phyloP scores from a whole-genome alignment of 64 coral and sea anemone species.

The Montipora capricornis region DNA sequence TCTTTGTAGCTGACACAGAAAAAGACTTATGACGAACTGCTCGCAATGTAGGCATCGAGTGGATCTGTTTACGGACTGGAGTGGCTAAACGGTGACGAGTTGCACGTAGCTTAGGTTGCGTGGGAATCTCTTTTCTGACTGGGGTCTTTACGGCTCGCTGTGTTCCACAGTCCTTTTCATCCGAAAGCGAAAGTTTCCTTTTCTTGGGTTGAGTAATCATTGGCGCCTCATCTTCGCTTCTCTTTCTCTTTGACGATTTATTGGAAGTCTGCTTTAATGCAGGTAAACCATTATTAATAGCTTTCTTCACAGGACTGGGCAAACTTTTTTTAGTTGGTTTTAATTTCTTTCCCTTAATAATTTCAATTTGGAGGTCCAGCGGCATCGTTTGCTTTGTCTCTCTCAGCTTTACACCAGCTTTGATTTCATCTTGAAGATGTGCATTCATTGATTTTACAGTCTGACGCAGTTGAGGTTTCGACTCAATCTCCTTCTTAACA shows the following conservation, averaged over 20 bases:
- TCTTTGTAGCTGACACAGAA: slow-evolving; percentile 3
- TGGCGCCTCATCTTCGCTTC: slow-evolving; percentile 54
- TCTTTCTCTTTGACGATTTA: slow-evolving; percentile 48
- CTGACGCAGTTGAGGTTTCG: slow-evolving; percentile 69
- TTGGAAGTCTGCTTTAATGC: slow-evolving; percentile 52
- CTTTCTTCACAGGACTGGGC: slow-evolving; percentile 35
- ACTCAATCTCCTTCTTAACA: slow-evolving; percentile 55
- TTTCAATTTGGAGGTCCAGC: slow-evolving; percentile 76
- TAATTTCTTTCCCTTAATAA: slow-evolving; percentile 83
- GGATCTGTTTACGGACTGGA: slow-evolving; percentile 72
- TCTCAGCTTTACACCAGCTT: slow-evolving; percentile 50
- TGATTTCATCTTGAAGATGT: slow-evolving; percentile 77
- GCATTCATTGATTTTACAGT: slow-evolving; percentile 75
- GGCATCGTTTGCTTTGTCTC: slow-evolving; percentile 73
- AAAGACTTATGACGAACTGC: slow-evolving; percentile 72
- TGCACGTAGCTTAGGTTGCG: slow-evolving; percentile 65
- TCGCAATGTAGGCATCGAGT: slow-evolving; percentile 46
- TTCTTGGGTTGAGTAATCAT: slow-evolving; percentile 54
- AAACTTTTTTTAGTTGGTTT: slow-evolving; percentile 74
- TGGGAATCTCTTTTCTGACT: slow-evolving; percentile 74
- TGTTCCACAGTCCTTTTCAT: neutral
- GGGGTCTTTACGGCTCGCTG: slow-evolving; percentile 86
- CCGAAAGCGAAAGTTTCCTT: slow-evolving; percentile 42
- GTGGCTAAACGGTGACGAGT: slow-evolving; percentile 78
- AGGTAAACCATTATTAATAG: slow-evolving; percentile 58